A percentile compares a stretch with the other conserved stretches of the same genome.
These are phyloP conservation scores for Sylvia atricapilla DNA, from an alignment of 2,113 vertebrate species.

Conservation along the genomic window DNA sequence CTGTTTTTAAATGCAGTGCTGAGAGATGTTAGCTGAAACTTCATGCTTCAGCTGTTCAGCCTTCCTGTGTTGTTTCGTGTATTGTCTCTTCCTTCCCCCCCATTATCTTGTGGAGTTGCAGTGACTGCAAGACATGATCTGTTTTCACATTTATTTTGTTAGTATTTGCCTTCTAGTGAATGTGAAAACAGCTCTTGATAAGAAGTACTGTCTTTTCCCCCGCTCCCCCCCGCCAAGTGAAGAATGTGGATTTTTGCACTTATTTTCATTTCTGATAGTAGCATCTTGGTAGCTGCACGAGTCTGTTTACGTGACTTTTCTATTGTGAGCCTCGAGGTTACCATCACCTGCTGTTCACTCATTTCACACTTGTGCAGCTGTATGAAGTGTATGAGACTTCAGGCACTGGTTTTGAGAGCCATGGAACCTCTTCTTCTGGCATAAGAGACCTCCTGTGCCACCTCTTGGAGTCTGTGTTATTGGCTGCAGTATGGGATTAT, in stretches of 20 bases:
- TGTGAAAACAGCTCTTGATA: not conserved
- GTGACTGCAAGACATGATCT: not conserved
- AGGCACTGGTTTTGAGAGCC: not conserved
- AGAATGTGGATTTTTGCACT: not conserved
- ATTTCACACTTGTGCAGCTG: not conserved
- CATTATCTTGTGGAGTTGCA: not conserved
- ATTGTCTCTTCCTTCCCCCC: not conserved
- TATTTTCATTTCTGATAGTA: not conserved
- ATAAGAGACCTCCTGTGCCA: not conserved
- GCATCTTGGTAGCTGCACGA: accelerated
- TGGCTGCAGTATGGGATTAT: not conserved
- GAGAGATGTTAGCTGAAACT: not conserved
- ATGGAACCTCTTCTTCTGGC: not conserved
- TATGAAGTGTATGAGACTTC: not conserved
- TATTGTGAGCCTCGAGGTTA: not conserved
- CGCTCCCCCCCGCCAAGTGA: not conserved
- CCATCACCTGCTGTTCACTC: not conserved
- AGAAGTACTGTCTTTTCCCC: not conserved
- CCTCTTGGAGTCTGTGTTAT: not conserved
- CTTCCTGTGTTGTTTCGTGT: accelerated
- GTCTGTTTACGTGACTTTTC: not conserved
- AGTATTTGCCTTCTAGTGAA: not conserved
- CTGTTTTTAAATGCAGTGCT: not conserved
- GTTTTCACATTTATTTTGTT: not conserved
- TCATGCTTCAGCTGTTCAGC: not conserved